Percentiles rank a stretch among this genome's conserved stretches.
phyloP scores from a whole-genome alignment of 2,797 vertebrate genomes.

The Menidia menidia region DNA sequence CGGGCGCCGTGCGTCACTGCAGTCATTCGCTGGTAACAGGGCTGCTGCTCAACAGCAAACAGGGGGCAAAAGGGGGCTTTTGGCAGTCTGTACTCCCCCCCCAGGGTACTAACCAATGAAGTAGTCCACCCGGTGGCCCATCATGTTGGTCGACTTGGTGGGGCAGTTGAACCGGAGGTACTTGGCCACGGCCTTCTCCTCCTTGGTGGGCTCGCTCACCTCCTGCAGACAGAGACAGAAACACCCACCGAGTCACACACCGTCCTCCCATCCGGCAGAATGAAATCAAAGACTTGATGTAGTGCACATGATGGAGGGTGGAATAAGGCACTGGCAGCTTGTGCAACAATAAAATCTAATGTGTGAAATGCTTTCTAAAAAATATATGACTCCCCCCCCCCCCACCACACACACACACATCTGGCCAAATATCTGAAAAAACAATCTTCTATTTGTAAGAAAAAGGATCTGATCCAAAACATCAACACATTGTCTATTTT shows the following conservation, averaged over 20 bases:
- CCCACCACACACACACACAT: too few species aligned
- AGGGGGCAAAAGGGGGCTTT: slow-evolving; percentile 2
- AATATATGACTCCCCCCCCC: too few species aligned
- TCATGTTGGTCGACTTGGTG: slow-evolving; percentile 98
- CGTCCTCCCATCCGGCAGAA: neutral
- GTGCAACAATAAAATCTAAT: too few species aligned
- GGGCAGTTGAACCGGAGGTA: slow-evolving; percentile 98
- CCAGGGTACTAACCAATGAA: slow-evolving; percentile 88
- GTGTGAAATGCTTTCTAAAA: too few species aligned
- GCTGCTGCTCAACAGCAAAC: neutral
- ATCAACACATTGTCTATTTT: too few species aligned
- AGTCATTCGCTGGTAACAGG: neutral
- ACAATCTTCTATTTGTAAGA: too few species aligned
- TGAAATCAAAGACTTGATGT: neutral
- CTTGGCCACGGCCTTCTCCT: slow-evolving; percentile 98
- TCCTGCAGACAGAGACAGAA: slow-evolving; percentile 84
- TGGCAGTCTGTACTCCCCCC: too few species aligned
- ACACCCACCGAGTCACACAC: slow-evolving; percentile 14
- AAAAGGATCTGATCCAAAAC: too few species aligned
- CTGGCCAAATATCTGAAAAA: too few species aligned
- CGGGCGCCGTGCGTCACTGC: neutral
- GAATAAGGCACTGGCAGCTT: neutral
- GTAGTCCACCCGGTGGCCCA: slow-evolving; percentile 97
- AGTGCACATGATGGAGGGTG: neutral
- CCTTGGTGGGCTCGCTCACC: slow-evolving; percentile 96